phyloP scores from a whole-genome alignment of 2,113 vertebrate genomes.

The Megaceryle maxima region DNA sequence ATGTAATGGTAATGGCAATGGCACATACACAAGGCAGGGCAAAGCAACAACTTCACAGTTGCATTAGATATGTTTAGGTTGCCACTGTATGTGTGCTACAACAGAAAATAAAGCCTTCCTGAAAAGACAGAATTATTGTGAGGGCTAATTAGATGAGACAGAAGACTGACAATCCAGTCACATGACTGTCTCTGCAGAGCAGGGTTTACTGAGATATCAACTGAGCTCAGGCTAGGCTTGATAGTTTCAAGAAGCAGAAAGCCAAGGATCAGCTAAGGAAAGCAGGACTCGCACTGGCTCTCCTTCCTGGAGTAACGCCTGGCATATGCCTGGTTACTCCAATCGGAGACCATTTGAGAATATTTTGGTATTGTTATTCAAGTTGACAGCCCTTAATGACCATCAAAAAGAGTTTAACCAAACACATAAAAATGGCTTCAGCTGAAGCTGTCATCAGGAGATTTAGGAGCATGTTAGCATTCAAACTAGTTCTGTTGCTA shows the following conservation, averaged over 20 bases:
- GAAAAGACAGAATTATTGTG: background rate
- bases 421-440: background rate
- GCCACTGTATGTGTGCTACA: background rate
- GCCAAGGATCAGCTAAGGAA: background rate
- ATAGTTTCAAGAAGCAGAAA: background rate
- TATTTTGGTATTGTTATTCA: background rate
- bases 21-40: background rate
- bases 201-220: background rate
- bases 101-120: background rate
- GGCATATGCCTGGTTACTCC: background rate
- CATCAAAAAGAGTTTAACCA: background rate
- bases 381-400: background rate
- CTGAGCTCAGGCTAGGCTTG: background rate
- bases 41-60: background rate
- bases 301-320: background rate
- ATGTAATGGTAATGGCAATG: too few relatives aligned
- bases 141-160: background rate
- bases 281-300: background rate
- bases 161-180: background rate
- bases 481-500: background rate
- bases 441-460: background rate
- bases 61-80: background rate
- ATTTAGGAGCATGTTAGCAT: background rate
- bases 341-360: background rate
- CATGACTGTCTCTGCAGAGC: background rate